A percentile compares a stretch with the other conserved stretches of the same genome.
These are phyloP conservation scores for Rhagium mordax DNA, from an alignment of 2,888 invertebrate genomes.

Conservation along the genomic window DNA sequence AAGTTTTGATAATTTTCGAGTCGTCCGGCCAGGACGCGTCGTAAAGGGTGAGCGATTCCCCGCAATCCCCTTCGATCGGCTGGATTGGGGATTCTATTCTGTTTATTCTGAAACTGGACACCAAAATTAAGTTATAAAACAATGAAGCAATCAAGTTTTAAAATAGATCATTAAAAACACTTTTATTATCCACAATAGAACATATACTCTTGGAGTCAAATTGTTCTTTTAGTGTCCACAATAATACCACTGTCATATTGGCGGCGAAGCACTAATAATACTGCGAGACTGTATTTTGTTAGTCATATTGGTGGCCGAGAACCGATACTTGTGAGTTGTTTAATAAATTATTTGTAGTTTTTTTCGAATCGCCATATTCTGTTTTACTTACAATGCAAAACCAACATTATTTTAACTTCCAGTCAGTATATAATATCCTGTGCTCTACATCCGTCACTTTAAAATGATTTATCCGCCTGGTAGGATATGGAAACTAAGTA, in stretches of 20 bases:
- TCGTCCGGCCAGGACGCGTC: constrained; percentile 92
- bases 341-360: neutral
- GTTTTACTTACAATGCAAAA: neutral
- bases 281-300: no score
- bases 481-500: neutral
- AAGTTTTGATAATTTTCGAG: constrained; percentile 92
- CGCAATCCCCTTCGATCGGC: constrained; percentile 90
- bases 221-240: no score
- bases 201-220: no score
- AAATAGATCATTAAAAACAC: no score
- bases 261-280: no score
- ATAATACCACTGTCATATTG: no score
- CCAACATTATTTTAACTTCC: neutral
- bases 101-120: constrained; percentile 85
- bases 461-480: neutral
- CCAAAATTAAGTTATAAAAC: constrained; percentile 46
- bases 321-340: no score
- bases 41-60: constrained; percentile 91
- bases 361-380: neutral
- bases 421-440: neutral
- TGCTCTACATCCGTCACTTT: neutral
- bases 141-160: no score
- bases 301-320: no score
- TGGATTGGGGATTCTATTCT: constrained; percentile 91
- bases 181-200: no score